phyloP scores from a whole-genome alignment of 2,888 invertebrate genomes.

The Caenorhabditis macrosperma region DNA sequence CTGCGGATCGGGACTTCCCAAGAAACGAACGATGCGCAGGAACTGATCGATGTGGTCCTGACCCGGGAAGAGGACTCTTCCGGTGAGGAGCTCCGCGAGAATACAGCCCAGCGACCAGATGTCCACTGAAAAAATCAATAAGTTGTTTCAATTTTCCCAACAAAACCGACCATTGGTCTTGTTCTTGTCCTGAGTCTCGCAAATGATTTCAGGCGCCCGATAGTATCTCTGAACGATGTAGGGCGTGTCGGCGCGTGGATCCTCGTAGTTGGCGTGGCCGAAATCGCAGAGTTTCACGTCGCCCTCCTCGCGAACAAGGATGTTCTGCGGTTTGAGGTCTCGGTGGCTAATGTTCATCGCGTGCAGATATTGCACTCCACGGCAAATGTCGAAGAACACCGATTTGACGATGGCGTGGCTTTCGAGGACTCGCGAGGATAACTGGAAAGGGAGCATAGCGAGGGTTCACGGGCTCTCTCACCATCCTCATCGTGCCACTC shows the following conservation, averaged over 20 bases:
- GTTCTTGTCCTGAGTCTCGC: constrained; percentile 95
- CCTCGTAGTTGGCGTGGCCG: constrained; percentile 88
- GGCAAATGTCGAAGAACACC: constrained; percentile 98
- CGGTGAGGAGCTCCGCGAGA: constrained; percentile 99
- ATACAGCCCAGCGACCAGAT: constrained; percentile 85
- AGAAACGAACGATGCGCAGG: constrained; percentile 71
- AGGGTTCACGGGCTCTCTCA: constrained; percentile 82
- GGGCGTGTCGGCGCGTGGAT: constrained; percentile 99
- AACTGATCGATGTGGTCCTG: constrained; percentile 86
- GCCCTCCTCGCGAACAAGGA: constrained; percentile 98
- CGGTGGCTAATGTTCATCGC: constrained; percentile 86
- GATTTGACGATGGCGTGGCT: constrained; percentile 85
- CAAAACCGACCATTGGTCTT: constrained; percentile 82
- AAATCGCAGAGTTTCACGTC: constrained; percentile 99
- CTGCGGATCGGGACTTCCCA: constrained; percentile 60
- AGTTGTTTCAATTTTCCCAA: neutral
- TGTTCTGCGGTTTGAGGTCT: constrained; percentile 99
- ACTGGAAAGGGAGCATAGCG: neutral
- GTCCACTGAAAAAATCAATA: constrained; percentile 70
- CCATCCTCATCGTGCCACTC: constrained; percentile 93
- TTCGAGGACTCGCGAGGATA: neutral
- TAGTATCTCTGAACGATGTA: constrained; percentile 99
- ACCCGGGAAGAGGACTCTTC: constrained; percentile 97
- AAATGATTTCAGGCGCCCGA: constrained; percentile 92
- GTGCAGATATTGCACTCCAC: constrained; percentile 99